Evolutionary conservation across 2,888 invertebrate genomes (phyloP), one percentile per base, ranked within the genome.

Genomic region (Diogma glabrata): DNA sequence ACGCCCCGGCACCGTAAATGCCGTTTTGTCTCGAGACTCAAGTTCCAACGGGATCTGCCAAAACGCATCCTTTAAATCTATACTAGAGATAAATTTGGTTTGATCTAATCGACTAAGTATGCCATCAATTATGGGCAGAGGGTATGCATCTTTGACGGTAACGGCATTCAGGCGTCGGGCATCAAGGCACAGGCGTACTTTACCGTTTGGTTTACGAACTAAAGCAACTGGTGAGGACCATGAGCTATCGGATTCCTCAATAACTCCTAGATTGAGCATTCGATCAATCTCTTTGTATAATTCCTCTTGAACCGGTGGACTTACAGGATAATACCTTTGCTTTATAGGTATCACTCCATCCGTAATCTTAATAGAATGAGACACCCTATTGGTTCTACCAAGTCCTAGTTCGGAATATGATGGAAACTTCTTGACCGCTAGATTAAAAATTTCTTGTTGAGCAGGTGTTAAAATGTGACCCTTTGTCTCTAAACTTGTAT

Each of bases 161-260:
- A 62, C 60, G 0, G 22, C 17, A 33, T 65, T 65, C 0, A 64
- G 51, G 49, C 60, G 57, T 3, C 63, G 45, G 17, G 57, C 60
- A 43, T 63, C 63, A 0, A 64, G 51, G 19, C 62, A 62, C 3
- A 63, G 56, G 0, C 62, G 52, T 19, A 57, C 56, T 14, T 56
- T 58, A 0, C 58, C 59, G 33, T 33, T 33, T 4, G 57, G 54
- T 47, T 62, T 63, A 5, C 52, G 49, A 0, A 62, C 58, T 26
- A 63, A 56, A 0, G 60, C 57, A 8, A 62, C 57, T 2, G 61
- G 61, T 3, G 60, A 61, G 9, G 58, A 58, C 63, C 63, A 63
- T 3, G 57, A 52, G 19, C 61, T 63, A 14, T 55, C n/a, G n/a
- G n/a, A n/a, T n/a, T n/a, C 57, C 30, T 64, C 63, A 2, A 66